phyloP scores from a whole-genome alignment of 2,797 vertebrate genomes.

The Gymnothorax reevesii region DNA sequence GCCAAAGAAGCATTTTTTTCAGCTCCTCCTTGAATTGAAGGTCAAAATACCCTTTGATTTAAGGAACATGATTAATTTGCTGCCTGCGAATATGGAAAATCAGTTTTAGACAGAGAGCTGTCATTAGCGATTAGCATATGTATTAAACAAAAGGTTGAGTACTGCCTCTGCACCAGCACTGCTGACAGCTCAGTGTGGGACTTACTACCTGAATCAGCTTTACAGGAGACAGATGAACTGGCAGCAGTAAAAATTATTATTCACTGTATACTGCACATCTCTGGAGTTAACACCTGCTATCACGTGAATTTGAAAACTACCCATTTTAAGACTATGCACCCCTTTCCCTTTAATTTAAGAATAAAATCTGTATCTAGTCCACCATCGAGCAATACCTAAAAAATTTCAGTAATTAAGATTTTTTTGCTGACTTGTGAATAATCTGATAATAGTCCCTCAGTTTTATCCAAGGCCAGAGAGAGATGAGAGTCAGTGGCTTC shows the following conservation, averaged over 20 bases:
- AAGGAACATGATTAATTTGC: neutral
- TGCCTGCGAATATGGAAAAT: neutral
- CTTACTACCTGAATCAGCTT: slow-evolving; percentile 2
- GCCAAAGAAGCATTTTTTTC: neutral
- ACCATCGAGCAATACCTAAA: neutral
- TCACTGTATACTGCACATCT: neutral
- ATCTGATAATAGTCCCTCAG: neutral
- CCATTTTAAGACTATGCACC: neutral
- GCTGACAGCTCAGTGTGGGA: neutral
- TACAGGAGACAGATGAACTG: neutral
- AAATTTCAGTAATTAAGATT: neutral
- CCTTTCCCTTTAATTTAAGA: neutral
- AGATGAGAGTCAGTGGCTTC: neutral
- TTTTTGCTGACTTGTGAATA: neutral
- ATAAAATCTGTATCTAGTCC: neutral
- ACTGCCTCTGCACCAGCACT: neutral
- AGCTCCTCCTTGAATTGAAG: neutral
- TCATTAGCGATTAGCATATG: neutral
- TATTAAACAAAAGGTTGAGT: neutral
- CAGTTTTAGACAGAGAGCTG: neutral
- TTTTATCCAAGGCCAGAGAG: neutral
- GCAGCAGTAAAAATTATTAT: neutral
- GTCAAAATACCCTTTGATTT: neutral
- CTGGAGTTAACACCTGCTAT: neutral
- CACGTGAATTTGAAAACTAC: neutral